phyloP scores from a whole-genome alignment of 2,113 vertebrate species.

The Brachyhypopomus gauderio region DNA sequence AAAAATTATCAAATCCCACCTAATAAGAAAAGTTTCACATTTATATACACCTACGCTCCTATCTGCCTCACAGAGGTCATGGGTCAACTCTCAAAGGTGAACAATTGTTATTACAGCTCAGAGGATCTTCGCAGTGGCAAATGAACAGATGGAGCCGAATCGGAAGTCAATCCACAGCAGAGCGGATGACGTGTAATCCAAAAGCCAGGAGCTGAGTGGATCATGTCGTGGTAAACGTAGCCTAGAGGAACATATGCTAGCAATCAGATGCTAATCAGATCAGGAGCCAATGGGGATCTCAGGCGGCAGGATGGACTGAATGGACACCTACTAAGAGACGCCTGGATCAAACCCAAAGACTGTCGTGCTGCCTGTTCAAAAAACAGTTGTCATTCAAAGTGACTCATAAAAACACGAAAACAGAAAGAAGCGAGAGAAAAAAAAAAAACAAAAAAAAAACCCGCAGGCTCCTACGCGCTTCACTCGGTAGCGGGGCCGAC shows the following conservation, averaged over 20 bases:
- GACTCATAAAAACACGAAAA: neutral
- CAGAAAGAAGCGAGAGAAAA: neutral
- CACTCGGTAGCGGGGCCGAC: slow-evolving; percentile 4
- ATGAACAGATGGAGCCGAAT: slow-evolving; percentile 36
- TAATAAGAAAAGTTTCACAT: too few species aligned
- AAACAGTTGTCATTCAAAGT: neutral
- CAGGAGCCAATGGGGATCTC: neutral
- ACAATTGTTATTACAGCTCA: neutral
- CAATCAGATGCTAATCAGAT: slow-evolving; percentile 18
- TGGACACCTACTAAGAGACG: neutral
- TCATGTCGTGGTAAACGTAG: slow-evolving; percentile 20
- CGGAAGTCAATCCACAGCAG: slow-evolving; percentile 24
- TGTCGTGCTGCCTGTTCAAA: neutral
- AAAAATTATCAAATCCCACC: too few species aligned
- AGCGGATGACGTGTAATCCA: slow-evolving; percentile 42
- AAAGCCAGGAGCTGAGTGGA: slow-evolving; percentile 3
- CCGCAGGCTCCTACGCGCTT: neutral
- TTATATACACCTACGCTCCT: neutral
- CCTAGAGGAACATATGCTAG: neutral
- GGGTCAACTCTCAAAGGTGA: neutral
- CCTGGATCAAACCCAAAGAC: neutral
- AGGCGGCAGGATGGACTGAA: neutral
- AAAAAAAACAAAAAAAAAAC: too few species aligned
- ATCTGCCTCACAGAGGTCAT: neutral
- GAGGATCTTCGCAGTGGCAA: neutral